A percentile compares a stretch with the other conserved stretches of the same genome.
phyloP scores from a whole-genome alignment of 2,113 vertebrate species.

The Toxostoma redivivum region DNA sequence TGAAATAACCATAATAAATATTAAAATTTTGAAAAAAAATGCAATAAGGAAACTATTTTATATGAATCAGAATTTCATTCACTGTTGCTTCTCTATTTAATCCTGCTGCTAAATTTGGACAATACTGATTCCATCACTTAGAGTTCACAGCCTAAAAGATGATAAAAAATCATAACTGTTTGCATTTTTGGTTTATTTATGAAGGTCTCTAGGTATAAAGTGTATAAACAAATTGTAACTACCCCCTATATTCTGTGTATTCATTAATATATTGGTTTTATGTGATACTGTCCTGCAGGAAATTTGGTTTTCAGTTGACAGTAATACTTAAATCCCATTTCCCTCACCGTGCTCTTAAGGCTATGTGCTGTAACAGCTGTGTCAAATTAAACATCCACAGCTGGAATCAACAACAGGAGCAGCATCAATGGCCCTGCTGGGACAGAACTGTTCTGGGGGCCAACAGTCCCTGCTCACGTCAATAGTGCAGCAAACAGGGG shows the following conservation, averaged over 20 bases:
- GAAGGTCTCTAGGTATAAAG: background rate
- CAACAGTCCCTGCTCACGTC: background rate
- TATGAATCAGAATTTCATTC: background rate
- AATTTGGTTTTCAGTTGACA: slow-evolving; percentile 7
- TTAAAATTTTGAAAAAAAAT: background rate
- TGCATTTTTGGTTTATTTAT: background rate
- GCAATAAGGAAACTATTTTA: background rate
- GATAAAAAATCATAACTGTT: background rate
- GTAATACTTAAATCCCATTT: background rate
- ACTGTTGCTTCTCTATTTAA: background rate
- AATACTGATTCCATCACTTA: background rate
- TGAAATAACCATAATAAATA: background rate
- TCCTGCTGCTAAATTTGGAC: background rate
- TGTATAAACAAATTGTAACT: background rate
- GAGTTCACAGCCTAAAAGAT: background rate
- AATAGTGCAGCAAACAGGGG: background rate
- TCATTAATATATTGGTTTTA: background rate
- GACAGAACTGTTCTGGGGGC: background rate
- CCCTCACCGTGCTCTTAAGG: background rate
- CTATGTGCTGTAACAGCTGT: background rate
- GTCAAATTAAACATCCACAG: background rate
- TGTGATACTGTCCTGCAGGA: background rate
- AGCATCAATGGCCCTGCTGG: background rate
- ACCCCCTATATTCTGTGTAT: background rate
- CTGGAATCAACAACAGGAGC: background rate